Base-by-base conservation (phyloP, 2,888 invertebrate genomes). In the Drosophila siamana region DNA sequence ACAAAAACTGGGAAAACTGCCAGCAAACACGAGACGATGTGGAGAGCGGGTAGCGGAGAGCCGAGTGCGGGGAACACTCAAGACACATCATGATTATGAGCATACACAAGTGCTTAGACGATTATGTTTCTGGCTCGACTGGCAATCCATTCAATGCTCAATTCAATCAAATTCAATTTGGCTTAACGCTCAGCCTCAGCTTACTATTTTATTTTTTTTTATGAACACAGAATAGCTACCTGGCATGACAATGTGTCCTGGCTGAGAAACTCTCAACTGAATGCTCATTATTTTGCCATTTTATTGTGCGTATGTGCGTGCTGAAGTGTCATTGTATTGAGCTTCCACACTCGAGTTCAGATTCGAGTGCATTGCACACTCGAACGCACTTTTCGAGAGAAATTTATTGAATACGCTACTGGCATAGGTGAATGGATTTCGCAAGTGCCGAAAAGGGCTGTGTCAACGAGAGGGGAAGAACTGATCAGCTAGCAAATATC, bases 281-380 rank as follows among this genome's bases (percentile, higher is more conserved):
- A 74, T 85, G 89, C 89, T 88, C 88, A 88, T 88, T 88, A 89
- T 78, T 88, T 88, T 83, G 74, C 72, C 73, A 67, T 72, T 80
- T 78, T 69, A 78, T 74, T 67, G 65, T 38, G 77, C 22, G 69
- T 67, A 46, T 67, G 74, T 85, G 68, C 72, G 85, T 85, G 87
- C 69, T 68, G 66, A 66, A 86, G 83, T 83, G 84, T 69, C 64
- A 28, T 73, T 78, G 73, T 70, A 30, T 59, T 41, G 52, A 13
- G 9, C 43, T 56, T 13, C 24, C 41, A 22, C 48, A 4, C 59
- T 44, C 30, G 30, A 22, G 46, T 40, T 38, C 30, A 38, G n/a
- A 40, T 19, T 66, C 52, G 41, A 73, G 67, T 72, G 64, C 75
- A 62, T 26, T 66, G 65, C 80, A 74, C 74, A 82, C 83, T 83